Percentiles rank a stretch among this genome's conserved stretches.
These are phyloP conservation scores for Smithornis capensis DNA, from an alignment of 2,113 vertebrate species.

Conservation along the genomic window DNA sequence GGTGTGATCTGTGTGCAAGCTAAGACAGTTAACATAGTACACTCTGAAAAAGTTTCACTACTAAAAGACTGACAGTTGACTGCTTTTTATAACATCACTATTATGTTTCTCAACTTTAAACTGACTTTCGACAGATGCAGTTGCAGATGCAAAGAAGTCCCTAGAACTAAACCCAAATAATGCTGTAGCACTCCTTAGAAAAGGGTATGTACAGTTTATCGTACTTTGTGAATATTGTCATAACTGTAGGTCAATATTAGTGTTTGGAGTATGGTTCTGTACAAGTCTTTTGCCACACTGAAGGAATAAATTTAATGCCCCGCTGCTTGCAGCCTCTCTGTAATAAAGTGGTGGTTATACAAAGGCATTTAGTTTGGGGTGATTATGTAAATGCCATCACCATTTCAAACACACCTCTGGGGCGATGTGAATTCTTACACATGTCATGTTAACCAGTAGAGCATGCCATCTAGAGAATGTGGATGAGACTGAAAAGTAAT, in stretches of 20 bases:
- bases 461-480: background rate
- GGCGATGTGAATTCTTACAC: background rate
- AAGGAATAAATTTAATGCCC: background rate
- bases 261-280: background rate
- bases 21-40: background rate
- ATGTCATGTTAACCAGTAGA: background rate
- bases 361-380: background rate
- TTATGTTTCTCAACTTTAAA: background rate
- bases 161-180: slow-evolving; percentile 85
- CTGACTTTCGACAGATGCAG: slow-evolving; percentile 78
- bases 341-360: background rate
- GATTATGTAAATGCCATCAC: rapidly evolving
- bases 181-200: slow-evolving; percentile 84
- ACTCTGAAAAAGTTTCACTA: background rate
- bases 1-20: background rate
- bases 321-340: background rate
- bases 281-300: background rate
- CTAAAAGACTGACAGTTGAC: background rate
- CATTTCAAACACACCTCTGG: background rate
- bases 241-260: background rate
- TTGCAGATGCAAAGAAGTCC: slow-evolving; percentile 88
- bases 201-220: slow-evolving; percentile 78
- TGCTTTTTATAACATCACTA: background rate
- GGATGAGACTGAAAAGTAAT: background rate
- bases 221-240: background rate